Conservation (phyloP, 2,113 vertebrate genomes). For the Campylomormyrus numenius region DNA sequence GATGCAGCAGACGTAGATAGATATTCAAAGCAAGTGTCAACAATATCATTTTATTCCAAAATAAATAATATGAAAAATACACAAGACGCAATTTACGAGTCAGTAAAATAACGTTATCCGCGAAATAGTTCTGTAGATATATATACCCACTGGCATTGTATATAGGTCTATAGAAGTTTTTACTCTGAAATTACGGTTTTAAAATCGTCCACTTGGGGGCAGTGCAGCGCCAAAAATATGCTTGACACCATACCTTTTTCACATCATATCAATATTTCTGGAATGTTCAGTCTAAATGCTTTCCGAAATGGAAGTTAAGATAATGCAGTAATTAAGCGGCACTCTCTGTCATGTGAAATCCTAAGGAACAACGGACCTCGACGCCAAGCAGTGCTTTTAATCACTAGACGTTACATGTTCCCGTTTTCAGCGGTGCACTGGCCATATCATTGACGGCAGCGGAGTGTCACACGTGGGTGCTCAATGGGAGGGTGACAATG, state of each 20-base stretch:
- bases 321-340: not conserved
- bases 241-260: constrained; percentile 14
- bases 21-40: constrained; percentile 49
- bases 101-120: not conserved
- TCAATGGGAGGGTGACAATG: constrained; percentile 12
- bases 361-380: not conserved
- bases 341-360: not conserved
- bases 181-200: constrained; percentile 35
- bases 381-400: not conserved
- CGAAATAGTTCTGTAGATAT: not conserved
- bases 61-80: constrained; percentile 51
- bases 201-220: constrained; percentile 31
- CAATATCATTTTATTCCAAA: constrained; percentile 50
- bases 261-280: not conserved
- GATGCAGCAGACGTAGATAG: constrained; percentile 14
- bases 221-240: not conserved
- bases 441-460: not conserved
- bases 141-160: not conserved
- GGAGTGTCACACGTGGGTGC: not conserved
- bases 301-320: not conserved
- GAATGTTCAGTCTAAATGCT: not conserved
- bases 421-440: not conserved
- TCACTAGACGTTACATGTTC: not conserved
- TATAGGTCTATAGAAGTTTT: not conserved
- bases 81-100: not conserved